Base-by-base conservation (phyloP, 1,140 invertebrate species). In the Eriosoma lanigerum region DNA sequence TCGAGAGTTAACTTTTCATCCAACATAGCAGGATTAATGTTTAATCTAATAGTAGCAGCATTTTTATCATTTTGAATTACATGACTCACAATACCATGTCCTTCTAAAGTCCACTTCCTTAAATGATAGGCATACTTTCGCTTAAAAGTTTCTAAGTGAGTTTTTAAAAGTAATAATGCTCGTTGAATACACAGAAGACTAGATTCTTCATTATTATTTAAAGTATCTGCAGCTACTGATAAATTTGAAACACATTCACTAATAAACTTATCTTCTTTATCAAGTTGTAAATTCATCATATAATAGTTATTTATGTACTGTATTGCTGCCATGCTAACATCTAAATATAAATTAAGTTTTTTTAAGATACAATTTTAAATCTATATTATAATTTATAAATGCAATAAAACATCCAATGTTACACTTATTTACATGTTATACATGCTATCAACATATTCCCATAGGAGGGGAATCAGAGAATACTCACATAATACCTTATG, bases 291-390 rank as follows among this genome's bases (percentile, higher is more conserved):
- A 32, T 94, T 93, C 89, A 97, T 95, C 86, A 97, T 97, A 86
- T 97, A 98, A 86, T 97, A 98, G 83, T 91, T 92, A 85, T 97
- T 97, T 48, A 97, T 87, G 84, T 96, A 96, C 84, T 97, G 94
- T 81, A 97, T 97, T 1, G 96, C 95, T 8, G 94, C 92, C 90
- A 96, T 92, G 82, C 94, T 96, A 0, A 97, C 96, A 85, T 97
- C 95, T 88, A 58, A 81, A 81, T 70, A 48, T 0, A 60, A 60
- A 78, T 58, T 44, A 38, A 58, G 44, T 44, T 19, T 4, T 4
- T 38, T 38, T 38, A 38, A 38, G 32, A 38, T 38, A 38, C 32
- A 58, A 58, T 44, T 58, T 48, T 58, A 21, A 19, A 58, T n/a
- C 1, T 48, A 78, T 4, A 62, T 44, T 3, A 46, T 76, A 52